Conservation (phyloP, 1,140 invertebrate species). For the Achatina immaculata region DNA sequence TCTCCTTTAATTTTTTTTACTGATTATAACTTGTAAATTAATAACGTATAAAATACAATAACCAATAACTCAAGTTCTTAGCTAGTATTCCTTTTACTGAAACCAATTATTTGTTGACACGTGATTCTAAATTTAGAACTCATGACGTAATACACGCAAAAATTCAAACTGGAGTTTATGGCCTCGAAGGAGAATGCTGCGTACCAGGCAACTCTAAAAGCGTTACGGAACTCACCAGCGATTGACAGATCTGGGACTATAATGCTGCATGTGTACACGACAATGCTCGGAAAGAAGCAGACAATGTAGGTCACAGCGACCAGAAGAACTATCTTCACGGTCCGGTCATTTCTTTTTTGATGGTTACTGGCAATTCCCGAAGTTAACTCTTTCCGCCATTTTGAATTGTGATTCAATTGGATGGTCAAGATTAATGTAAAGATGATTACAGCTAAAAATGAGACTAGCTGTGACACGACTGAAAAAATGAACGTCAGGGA, state of each 20-base stretch:
- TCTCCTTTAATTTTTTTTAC: too few species aligned
- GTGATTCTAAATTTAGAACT: conserved; percentile 6
- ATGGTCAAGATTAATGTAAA: not conserved
- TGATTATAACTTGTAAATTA: too few species aligned
- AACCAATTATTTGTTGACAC: too few species aligned
- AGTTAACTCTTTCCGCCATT: not conserved
- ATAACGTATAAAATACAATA: too few species aligned
- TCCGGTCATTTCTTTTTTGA: not conserved
- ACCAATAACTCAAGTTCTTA: too few species aligned
- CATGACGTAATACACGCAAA: not conserved
- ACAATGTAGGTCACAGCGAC: not conserved
- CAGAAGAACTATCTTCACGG: not conserved
- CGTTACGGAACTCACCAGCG: not conserved
- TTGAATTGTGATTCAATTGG: not conserved
- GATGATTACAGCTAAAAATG: not conserved
- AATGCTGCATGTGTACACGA: not conserved
- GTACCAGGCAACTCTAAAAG: not conserved
- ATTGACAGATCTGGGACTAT: not conserved
- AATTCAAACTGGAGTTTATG: not conserved
- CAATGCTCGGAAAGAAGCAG: not conserved
- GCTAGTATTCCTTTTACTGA: too few species aligned
- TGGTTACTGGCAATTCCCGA: not conserved
- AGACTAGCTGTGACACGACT: not conserved
- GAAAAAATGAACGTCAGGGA: not conserved
- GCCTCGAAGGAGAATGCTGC: not conserved